Evolutionary conservation across 2,888 invertebrate species (phyloP).

Genomic region (Agrilus mali): DNA sequence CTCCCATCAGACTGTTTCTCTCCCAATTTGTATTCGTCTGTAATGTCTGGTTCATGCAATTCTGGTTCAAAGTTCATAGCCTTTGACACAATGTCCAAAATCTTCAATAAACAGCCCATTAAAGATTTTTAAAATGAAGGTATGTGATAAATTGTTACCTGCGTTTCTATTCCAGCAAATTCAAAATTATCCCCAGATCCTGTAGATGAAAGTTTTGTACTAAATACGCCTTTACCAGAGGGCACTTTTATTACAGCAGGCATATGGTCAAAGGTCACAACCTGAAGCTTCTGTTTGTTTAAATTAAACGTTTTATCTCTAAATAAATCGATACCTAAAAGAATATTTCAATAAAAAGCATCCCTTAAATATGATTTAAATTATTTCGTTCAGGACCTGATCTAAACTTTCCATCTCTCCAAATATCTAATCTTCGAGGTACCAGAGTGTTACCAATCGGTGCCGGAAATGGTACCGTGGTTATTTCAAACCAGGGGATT

Average conservation of each 20-base stretch:
- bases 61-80: constrained; percentile 59
- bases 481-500: constrained; percentile 53
- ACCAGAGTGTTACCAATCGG: constrained; percentile 42
- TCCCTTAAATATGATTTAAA: too few relatives aligned
- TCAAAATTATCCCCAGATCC: constrained; percentile 12
- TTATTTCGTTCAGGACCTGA: constrained; percentile 25
- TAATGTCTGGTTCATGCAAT: constrained; percentile 52
- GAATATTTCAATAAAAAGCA: not conserved
- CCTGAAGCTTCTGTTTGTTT: constrained; percentile 43
- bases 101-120: constrained; percentile 33
- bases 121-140: not conserved
- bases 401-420: constrained; percentile 50
- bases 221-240: constrained; percentile 14
- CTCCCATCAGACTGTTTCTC: constrained; percentile 47
- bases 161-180: constrained; percentile 55
- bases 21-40: constrained; percentile 56
- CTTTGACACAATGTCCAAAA: constrained; percentile 49
- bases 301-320: constrained; percentile 48
- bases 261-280: constrained; percentile 54
- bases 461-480: constrained; percentile 63
- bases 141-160: constrained; percentile 35
- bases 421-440: constrained; percentile 51
- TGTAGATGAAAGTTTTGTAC: constrained; percentile 11
- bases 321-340: constrained; percentile 32
- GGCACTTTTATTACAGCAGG: constrained; percentile 42